These are phyloP conservation scores for Phrynocephalus vlangalii DNA, from an alignment of 2,797 vertebrate genomes.

Conservation along the genomic window DNA sequence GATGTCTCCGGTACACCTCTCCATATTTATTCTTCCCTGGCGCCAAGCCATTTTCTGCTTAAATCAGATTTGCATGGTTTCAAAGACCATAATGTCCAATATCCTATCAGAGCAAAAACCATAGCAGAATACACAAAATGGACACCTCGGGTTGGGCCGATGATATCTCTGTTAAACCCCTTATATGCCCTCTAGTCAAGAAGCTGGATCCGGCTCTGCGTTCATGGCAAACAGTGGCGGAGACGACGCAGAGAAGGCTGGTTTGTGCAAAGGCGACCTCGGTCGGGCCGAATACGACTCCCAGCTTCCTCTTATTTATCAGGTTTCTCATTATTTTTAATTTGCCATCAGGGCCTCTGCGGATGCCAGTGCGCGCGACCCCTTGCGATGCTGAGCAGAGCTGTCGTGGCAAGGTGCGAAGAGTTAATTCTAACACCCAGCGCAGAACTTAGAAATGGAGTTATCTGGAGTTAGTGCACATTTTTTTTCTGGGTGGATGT, in stretches of 20 bases:
- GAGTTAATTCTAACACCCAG: slow-evolving; percentile 24
- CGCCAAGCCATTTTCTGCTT: neutral
- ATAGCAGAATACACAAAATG: neutral
- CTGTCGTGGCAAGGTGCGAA: slow-evolving; percentile 1
- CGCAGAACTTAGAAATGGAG: neutral
- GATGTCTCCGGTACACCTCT: neutral
- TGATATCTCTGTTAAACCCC: neutral
- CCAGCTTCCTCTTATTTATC: neutral
- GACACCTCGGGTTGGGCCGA: neutral
- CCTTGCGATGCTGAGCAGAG: neutral
- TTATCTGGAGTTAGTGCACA: neutral
- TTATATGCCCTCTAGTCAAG: neutral
- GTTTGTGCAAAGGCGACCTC: no score
- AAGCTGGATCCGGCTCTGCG: neutral
- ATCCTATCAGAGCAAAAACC: neutral
- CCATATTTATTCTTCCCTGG: neutral
- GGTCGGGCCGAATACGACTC: no score
- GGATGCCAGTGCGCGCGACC: neutral
- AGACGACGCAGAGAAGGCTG: neutral
- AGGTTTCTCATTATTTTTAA: slow-evolving; percentile 29
- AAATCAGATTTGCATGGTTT: neutral
- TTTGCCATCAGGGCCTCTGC: neutral
- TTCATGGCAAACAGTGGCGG: neutral
- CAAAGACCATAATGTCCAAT: neutral
- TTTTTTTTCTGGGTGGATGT: slow-evolving; percentile 2